Evolutionary conservation across 2,888 invertebrate species (phyloP).

Genomic region (Nephrotoma flavescens): DNA sequence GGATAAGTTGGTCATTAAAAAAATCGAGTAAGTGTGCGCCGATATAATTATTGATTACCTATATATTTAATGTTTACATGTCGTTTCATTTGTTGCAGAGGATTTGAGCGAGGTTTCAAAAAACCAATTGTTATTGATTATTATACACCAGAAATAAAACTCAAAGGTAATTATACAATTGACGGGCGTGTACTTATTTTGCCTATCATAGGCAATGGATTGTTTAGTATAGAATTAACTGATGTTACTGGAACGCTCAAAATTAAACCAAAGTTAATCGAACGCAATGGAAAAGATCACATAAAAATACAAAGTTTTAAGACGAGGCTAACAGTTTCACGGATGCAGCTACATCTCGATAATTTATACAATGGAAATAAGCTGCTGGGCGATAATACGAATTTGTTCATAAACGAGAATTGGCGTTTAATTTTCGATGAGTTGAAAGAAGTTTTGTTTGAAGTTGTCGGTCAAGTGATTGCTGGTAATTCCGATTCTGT

Average conservation of each 20-base stretch:
- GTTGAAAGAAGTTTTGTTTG: not conserved
- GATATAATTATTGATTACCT: too few relatives aligned
- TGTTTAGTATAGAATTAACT: not conserved
- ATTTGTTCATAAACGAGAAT: not conserved
- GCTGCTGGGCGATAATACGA: not conserved
- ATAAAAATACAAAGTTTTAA: not conserved
- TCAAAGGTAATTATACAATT: not conserved
- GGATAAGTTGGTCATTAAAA: not conserved
- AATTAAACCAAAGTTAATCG: not conserved
- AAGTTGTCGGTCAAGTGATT: not conserved
- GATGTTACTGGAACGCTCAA: not conserved
- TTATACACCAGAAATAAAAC: not conserved
- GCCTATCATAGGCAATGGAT: not conserved
- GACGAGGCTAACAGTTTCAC: not conserved
- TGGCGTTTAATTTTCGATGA: not conserved
- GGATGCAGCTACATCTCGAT: not conserved
- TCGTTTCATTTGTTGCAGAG: not conserved
- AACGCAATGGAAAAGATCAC: not conserved
- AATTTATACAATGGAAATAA: not conserved
- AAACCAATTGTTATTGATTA: not conserved
- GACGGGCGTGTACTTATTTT: not conserved
- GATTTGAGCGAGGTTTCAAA: not conserved
- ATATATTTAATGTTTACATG: too few relatives aligned
- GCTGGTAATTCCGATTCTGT: not conserved
- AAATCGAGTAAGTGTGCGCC: not conserved